A percentile compares a stretch with the other conserved stretches of the same genome.
phyloP scores from a whole-genome alignment of 92 coral and sea anemone species.

The Epizoanthus ramosus region DNA sequence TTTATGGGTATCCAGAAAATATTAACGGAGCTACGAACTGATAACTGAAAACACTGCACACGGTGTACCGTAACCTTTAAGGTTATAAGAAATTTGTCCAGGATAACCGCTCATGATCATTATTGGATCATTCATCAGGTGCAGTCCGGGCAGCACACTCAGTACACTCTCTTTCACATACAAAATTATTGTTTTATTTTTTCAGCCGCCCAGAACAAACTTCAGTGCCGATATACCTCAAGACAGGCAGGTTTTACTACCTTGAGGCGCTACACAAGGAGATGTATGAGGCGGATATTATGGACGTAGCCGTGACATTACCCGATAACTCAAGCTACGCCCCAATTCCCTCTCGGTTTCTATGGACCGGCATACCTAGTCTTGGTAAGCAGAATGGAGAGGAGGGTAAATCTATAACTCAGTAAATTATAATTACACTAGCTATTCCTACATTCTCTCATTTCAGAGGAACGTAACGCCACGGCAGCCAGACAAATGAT shows the following conservation, averaged over 20 bases:
- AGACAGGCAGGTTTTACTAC: slow-evolving; percentile 14
- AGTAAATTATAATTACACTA: too few relatives aligned
- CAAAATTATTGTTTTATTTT: neutral
- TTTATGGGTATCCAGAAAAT: too few relatives aligned
- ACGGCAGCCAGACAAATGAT: neutral
- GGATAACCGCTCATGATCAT: too few relatives aligned
- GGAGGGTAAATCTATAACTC: neutral
- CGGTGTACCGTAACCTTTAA: too few relatives aligned
- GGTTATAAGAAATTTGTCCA: too few relatives aligned
- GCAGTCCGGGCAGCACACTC: too few relatives aligned
- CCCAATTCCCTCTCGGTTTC: slow-evolving; percentile 28
- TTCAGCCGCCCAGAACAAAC: slow-evolving; percentile 28
- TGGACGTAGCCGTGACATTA: slow-evolving; percentile 29
- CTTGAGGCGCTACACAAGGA: slow-evolving; percentile 37
- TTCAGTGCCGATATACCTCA: slow-evolving; percentile 37
- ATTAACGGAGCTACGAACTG: too few relatives aligned
- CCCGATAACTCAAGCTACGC: slow-evolving; percentile 31
- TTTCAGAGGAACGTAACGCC: slow-evolving; percentile 19
- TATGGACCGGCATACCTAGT: slow-evolving; percentile 24
- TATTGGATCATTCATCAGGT: too few relatives aligned
- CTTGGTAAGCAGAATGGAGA: neutral
- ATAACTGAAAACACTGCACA: too few relatives aligned
- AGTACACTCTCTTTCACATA: too few relatives aligned
- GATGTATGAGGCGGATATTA: slow-evolving; percentile 23
- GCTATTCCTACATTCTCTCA: neutral